These are phyloP conservation scores for Notolepis coatsorum DNA, from an alignment of 2,797 vertebrate species.

Conservation along the genomic window DNA sequence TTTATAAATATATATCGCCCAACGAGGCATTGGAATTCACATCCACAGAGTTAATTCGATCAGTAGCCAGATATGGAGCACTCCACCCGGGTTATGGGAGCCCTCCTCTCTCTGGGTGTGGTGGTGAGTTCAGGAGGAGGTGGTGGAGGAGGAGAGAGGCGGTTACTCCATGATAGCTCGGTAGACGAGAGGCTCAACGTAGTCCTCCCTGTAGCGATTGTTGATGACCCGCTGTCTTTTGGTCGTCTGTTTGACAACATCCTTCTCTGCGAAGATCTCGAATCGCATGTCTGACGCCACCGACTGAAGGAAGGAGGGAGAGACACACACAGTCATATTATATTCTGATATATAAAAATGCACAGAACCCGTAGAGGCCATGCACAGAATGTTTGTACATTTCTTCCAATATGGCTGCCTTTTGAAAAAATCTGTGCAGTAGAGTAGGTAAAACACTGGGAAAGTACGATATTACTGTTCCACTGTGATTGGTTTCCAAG, in stretches of 20 bases:
- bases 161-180: conserved; percentile 95
- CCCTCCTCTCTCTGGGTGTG: conserved; percentile 6
- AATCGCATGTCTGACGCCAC: conserved; percentile 98
- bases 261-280: conserved; percentile 91
- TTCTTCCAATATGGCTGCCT: too few species aligned
- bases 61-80: conserved; percentile 7
- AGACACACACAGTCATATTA: too few species aligned
- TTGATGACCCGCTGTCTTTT: conserved; percentile 97
- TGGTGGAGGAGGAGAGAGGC: background rate
- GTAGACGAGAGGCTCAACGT: conserved; percentile 94
- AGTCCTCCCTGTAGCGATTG: conserved; percentile 96
- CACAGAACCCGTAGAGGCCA: too few species aligned
- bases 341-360: too few species aligned
- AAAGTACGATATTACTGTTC: too few species aligned
- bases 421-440: too few species aligned
- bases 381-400: too few species aligned
- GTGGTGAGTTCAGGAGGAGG: background rate
- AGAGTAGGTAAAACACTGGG: too few species aligned
- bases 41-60: conserved; percentile 14
- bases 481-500: too few species aligned
- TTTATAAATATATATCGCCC: conserved; percentile 64
- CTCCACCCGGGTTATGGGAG: background rate
- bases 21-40: conserved; percentile 39
- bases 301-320: conserved; percentile 77
- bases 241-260: conserved; percentile 92